Base-by-base conservation (phyloP, 1,140 invertebrate genomes). In the Drosophila ogumai region DNA sequence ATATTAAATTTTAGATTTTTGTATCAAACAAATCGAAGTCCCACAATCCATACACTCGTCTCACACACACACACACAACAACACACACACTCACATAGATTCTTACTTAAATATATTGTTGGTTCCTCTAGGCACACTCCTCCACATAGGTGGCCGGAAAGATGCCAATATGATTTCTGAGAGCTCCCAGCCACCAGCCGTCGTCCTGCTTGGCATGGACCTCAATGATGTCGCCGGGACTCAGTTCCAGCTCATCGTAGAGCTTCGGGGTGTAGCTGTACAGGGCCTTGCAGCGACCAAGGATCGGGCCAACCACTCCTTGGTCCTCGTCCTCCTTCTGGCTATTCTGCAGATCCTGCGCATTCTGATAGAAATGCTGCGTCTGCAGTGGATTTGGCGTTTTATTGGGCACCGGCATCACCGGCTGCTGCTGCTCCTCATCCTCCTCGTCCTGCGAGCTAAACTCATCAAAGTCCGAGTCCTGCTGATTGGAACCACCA, bases 71-170 rank as follows among this genome's bases (percentile, higher is more conserved):
- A 56, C 55, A 43, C 49, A 31, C 58, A 22, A 25, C n/a, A 25
- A 31, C 46, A n/a, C 46, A 6, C 25, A 12, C 47, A 31, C 46
- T 3, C 54, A 64, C 54, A 47, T 22, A 32, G 55, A 76, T 13
- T 60, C 72, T 57, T 22, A 36, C 57, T 60, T 47, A 66, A 4
- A 40, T n/a, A 57, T 12, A n/a, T 67, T 13, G 12, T 38, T 38
- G 12, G 49, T 36, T 34, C 52, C 54, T 92, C 61, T 80, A 91
- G 72, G 65, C 72, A 43, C 94, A 94, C 69, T 94, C 94, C 94
- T 98, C 96, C 3, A 98, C 98, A 86, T 98, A 99, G 6, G 97
- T 98, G 2, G 97, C 97, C 1, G 98, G 98, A 86, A 99, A 98
- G 74, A 98, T 98, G 31, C 98, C 98, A 55, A 97, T 95, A 58